A percentile compares a stretch with the other conserved stretches of the same genome.
Evolutionary conservation across 2,113 vertebrate genomes (phyloP).

Genomic region (Crypturellus undulatus): DNA sequence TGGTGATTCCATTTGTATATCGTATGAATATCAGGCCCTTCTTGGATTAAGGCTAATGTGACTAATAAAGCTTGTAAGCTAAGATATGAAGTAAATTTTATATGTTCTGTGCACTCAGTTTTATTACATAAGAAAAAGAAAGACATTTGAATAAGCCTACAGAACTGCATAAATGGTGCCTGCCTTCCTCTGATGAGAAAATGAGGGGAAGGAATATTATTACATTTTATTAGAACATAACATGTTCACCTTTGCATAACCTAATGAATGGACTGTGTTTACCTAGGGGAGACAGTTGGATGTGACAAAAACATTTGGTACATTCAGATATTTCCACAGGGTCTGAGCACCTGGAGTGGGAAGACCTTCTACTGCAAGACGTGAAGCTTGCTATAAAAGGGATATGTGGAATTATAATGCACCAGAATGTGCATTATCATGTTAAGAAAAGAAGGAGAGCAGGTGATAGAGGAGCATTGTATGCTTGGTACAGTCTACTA

Average conservation of each 20-base stretch:
- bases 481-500: not conserved
- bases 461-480: not conserved
- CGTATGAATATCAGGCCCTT: not conserved
- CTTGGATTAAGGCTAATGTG: not conserved
- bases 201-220: not conserved
- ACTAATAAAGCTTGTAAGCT: not conserved
- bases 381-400: not conserved
- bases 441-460: not conserved
- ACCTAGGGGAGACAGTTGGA: not conserved
- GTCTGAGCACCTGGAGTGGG: not conserved
- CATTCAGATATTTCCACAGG: not conserved
- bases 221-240: not conserved
- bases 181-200: not conserved
- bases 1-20: not conserved
- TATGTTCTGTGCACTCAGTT: not conserved
- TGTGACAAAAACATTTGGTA: not conserved
- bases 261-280: not conserved
- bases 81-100: not conserved
- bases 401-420: not conserved
- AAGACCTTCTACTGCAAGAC: not conserved
- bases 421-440: not conserved
- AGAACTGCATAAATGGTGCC: not conserved
- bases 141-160: not conserved
- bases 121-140: not conserved
- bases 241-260: not conserved